Evolutionary conservation across 2,888 invertebrate species (phyloP), one percentile per base, ranked within the genome.

Genomic region (Drosophila peninsularis): DNA sequence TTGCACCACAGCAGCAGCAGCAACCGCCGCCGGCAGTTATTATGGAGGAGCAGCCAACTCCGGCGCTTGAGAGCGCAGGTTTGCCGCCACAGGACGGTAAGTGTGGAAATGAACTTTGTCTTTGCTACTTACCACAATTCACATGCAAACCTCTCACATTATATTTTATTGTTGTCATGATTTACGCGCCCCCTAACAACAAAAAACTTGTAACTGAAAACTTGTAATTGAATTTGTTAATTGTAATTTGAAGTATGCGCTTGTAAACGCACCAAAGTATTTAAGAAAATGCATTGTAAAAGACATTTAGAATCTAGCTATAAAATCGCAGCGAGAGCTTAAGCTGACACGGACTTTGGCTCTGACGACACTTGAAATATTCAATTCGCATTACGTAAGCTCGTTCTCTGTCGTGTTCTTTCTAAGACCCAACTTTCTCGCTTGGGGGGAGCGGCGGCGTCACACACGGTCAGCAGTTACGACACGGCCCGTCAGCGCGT

Each of bases 41-140:
- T n/a, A 54, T 65, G n/a, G 74, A 76, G 65, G 85, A 82, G 19
- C 78, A 82, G 37, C 42, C 67, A 41, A 9, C 63, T 34, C 53
- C 77, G 39, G 83, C 86, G 70, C 78, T 73, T 27, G 82, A 82
- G n/a, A 42, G 88, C 70, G 80, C 86, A 82, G 88, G 83, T 88
- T 75, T 75, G 86, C 75, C 89, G 53, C 91, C 90, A 78, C 90
- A 91, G 72, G 91, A 92, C 73, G 92, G 92, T 92, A 91, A 84
- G 91, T 84, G 83, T 72, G 82, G 74, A 81, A 84, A 89, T 82
- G 78, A 85, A 82, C 67, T 75, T 75, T 54, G 39, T 41, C 58
- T 72, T 71, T 44, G 62, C 61, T 66, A 66, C 60, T 73, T 75
- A 73, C 75, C 63, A 86, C 78, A 79, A 89, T 89, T 88, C 84